Evolutionary conservation across 2,113 vertebrate genomes (phyloP).

Genomic region (Phodopus roborovskii): DNA sequence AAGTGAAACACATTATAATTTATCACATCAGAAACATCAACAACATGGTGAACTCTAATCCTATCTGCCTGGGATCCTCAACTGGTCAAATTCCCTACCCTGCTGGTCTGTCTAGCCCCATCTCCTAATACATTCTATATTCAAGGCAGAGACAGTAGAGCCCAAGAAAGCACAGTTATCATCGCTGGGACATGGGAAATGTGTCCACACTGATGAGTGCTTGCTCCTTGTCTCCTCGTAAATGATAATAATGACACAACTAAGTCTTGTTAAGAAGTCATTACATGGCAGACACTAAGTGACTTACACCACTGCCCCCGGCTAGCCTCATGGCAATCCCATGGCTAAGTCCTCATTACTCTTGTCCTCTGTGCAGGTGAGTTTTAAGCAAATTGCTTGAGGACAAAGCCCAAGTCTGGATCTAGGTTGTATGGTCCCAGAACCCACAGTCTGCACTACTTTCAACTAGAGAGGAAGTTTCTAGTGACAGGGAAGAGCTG

Average conservation of each 20-base stretch:
- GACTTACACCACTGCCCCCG: not conserved
- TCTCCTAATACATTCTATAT: not conserved
- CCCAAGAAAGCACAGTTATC: not conserved
- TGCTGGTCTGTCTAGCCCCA: not conserved
- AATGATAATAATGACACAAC: not conserved
- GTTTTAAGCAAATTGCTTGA: not conserved
- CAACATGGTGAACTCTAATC: not conserved
- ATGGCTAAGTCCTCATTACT: not conserved
- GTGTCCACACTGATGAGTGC: not conserved
- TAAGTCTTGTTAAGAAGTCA: not conserved
- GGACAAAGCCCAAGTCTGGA: not conserved
- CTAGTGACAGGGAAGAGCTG: not conserved
- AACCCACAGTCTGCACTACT: not conserved
- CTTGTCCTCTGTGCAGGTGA: not conserved
- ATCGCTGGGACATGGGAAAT: not conserved
- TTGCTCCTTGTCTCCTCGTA: not conserved
- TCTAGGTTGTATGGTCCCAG: not conserved
- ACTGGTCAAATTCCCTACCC: not conserved
- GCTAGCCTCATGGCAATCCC: not conserved
- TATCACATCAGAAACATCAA: not conserved
- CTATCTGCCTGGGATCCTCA: not conserved
- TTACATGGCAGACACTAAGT: not conserved
- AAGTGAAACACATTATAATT: not conserved
- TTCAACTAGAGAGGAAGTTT: not conserved
- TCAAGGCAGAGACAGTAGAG: conserved; percentile 17